Evolutionary conservation across 2,113 vertebrate species (phyloP).

Genomic region (Ochotona curzoniae): DNA sequence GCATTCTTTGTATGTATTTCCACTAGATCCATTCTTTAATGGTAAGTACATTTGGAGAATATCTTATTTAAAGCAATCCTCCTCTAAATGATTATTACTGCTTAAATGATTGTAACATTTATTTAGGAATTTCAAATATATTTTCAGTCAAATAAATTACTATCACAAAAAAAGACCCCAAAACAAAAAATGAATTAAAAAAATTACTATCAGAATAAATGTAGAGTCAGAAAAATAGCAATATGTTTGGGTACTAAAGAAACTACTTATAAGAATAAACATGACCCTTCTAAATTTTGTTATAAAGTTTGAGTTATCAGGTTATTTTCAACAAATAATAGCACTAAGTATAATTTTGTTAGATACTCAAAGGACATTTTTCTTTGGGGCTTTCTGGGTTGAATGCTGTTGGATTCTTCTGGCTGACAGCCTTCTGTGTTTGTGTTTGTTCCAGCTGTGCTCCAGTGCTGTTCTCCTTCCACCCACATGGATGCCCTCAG

Average conservation of each 20-base stretch:
- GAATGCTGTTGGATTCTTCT: not conserved
- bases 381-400: conserved; percentile 23
- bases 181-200: not conserved
- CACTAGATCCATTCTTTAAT: conserved; percentile 26
- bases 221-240: conserved; percentile 52
- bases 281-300: conserved; percentile 39
- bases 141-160: conserved; percentile 50
- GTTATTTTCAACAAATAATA: conserved; percentile 54
- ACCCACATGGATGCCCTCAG: conserved; percentile 76
- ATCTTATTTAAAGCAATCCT: not conserved
- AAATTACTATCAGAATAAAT: conserved; percentile 52
- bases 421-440: conserved; percentile 42
- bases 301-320: not conserved
- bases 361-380: not conserved
- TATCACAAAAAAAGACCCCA: conserved; percentile 43
- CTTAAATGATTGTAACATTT: conserved; percentile 56
- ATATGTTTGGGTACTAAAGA: conserved; percentile 51
- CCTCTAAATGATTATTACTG: conserved; percentile 34
- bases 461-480: conserved; percentile 75
- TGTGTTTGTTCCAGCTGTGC: conserved; percentile 81
- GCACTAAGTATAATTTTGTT: conserved; percentile 20
- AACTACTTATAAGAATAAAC: conserved; percentile 26
- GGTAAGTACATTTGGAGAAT: conserved; percentile 34
- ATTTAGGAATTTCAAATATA: conserved; percentile 55
- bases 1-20: conserved; percentile 43